Evolutionary conservation across 2,113 vertebrate genomes (phyloP), one percentile per base, ranked within the genome.

Genomic region (Hippolais icterina): DNA sequence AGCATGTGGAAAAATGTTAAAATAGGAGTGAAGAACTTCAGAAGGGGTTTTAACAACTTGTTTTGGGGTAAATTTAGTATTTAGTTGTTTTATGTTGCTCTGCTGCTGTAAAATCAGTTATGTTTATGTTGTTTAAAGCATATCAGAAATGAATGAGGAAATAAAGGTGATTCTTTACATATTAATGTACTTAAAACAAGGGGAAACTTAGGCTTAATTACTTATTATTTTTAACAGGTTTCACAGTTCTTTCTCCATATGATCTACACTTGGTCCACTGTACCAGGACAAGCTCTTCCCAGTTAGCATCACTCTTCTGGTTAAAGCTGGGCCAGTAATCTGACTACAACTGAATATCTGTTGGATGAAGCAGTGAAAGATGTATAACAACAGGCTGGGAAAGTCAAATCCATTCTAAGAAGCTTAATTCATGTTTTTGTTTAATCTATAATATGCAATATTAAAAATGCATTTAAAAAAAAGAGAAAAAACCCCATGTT

Each of bases 401-500:
- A 81, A 87, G 27, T 56, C 2, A 47, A 87, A 87, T 81, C 7
- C 9, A 37, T 61, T 49, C 18, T 14, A 37, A 84, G 31, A 87
- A 78, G 33, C 20, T 37, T 56, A 68, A n/a, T 78, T 57, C 1
- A 33, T 25, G 10, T 17, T 65, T 93, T 87, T 80, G 3, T 86
- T 85, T 41, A 6, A 52, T 86, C 68, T 76, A 25, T 46, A 77
- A 47, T 15, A 10, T 33, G 53, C 24, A 27, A 16, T 70, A 46
- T 65, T 82, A 82, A 87, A 89, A 87, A 78, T 18, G 2, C 15
- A 54, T 61, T 66, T 35, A 23, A 60, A 39, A 22, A 39, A 35
- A 33, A 42, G 29, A 69, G 19, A 42, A 6, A 6, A 46, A 64
- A 9, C 0, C 3, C 2, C 5, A 20, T 33, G 13, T 64, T 77